Evolutionary conservation across 1,140 invertebrate species (phyloP).

Genomic region (Drosophila micromelanica): DNA sequence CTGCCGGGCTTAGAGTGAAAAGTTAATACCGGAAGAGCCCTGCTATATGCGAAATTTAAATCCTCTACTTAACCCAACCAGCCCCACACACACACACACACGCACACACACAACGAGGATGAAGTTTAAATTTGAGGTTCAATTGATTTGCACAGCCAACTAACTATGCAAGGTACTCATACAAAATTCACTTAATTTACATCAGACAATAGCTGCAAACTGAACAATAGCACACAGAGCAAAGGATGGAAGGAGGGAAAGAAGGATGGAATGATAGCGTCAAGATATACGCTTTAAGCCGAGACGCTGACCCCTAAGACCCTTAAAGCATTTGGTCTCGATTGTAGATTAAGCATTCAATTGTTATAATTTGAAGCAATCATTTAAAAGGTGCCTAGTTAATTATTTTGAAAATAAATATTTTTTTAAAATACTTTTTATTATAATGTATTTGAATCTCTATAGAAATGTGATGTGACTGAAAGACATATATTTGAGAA

Average conservation of each 20-base stretch:
- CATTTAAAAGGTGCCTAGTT: background rate
- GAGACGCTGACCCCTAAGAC: constrained; percentile 23
- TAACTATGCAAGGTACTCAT: constrained; percentile 70
- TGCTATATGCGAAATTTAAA: constrained; percentile 45
- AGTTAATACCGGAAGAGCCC: constrained; percentile 60
- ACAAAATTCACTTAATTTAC: constrained; percentile 76
- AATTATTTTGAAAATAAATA: background rate
- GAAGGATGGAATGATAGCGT: constrained; percentile 19
- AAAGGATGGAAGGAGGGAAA: constrained; percentile 2
- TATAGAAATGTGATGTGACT: too few species aligned
- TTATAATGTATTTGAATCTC: too few species aligned
- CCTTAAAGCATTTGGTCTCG: constrained; percentile 22
- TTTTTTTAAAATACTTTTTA: too few species aligned
- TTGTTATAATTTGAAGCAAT: constrained; percentile 2
- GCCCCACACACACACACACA: background rate
- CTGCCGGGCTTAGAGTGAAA: constrained; percentile 63
- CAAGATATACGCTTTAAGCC: constrained; percentile 34
- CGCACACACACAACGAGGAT: background rate
- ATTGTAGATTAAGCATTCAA: background rate
- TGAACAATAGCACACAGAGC: constrained; percentile 59
- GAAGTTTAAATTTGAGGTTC: constrained; percentile 37
- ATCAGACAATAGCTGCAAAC: constrained; percentile 60
- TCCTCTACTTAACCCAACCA: constrained; percentile 29
- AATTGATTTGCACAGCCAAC: constrained; percentile 64
- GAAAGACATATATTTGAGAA: too few species aligned